Percentiles rank a stretch among this genome's conserved stretches.
These are phyloP conservation scores for Forbesichthys agassizii DNA, from an alignment of 2,113 vertebrate genomes.

Conservation along the genomic window DNA sequence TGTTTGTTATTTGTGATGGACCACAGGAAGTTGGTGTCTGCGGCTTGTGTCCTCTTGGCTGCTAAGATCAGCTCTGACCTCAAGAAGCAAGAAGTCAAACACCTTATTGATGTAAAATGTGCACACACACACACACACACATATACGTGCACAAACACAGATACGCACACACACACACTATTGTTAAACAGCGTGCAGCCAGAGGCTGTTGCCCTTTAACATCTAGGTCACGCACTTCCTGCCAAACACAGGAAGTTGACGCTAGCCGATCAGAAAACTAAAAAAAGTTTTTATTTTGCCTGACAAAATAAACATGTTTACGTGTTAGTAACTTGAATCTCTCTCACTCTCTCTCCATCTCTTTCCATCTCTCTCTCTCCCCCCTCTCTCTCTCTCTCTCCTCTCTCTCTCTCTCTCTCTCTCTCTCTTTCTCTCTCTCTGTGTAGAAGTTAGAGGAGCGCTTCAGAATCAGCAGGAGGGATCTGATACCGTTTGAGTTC, in stretches of 20 bases:
- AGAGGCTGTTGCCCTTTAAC: no score
- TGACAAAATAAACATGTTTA: no score
- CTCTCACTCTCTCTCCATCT: slow-evolving; percentile 2
- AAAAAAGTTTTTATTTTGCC: not conserved
- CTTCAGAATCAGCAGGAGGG: slow-evolving; percentile 90
- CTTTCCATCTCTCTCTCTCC: not conserved
- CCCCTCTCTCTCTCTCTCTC: not conserved
- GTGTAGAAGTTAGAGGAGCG: slow-evolving; percentile 93
- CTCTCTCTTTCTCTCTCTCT: not conserved
- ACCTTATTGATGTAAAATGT: slow-evolving; percentile 91
- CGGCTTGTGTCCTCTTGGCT: slow-evolving; percentile 90
- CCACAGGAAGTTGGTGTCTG: slow-evolving; percentile 90
- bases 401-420: slow-evolving; percentile 3
- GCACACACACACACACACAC: slow-evolving; percentile 2
- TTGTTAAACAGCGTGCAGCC: not conserved
- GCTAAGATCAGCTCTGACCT: slow-evolving; percentile 99
- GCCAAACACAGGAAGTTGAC: no score
- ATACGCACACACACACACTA: slow-evolving; percentile 2
- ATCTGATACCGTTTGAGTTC: slow-evolving; percentile 94
- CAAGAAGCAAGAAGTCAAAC: slow-evolving; percentile 92
- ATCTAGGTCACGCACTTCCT: not conserved
- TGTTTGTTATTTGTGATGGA: slow-evolving; percentile 6
- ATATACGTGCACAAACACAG: no score
- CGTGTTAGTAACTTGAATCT: not conserved
- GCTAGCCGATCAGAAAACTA: no score